Evolutionary conservation across 1,140 invertebrate genomes (phyloP).

Genomic region (Drepana arcuata): DNA sequence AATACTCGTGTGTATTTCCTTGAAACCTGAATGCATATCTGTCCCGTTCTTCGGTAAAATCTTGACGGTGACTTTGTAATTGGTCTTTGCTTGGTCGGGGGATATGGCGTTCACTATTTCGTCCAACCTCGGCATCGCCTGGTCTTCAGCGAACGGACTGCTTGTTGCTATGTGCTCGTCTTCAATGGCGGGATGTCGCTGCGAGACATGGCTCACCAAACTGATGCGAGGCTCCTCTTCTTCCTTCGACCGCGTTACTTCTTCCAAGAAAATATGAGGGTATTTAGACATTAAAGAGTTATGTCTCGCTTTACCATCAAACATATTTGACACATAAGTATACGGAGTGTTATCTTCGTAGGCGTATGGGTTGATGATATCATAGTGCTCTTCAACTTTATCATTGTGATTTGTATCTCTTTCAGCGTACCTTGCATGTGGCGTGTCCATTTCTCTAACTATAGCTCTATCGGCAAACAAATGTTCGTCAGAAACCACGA

Average conservation of each 20-base stretch:
- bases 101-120: conserved; percentile 31
- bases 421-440: no score
- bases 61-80: conserved; percentile 47
- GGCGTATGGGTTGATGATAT: conserved; percentile 16
- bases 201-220: no score
- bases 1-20: conserved; percentile 54
- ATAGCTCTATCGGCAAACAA: conserved; percentile 29
- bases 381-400: conserved; percentile 11
- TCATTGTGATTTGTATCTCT: conserved; percentile 12
- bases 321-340: conserved; percentile 18
- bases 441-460: conserved; percentile 22
- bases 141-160: no score
- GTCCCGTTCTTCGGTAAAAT: conserved; percentile 41
- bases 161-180: no score
- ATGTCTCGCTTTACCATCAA: conserved; percentile 20
- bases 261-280: conserved; percentile 52
- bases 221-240: no score
- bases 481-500: conserved; percentile 36
- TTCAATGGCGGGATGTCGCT: no score
- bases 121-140: conserved; percentile 16
- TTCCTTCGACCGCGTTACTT: conserved; percentile 28
- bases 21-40: conserved; percentile 31
- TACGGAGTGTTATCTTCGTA: conserved; percentile 11
- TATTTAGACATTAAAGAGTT: conserved; percentile 46
- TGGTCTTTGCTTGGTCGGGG: conserved; percentile 13